These are phyloP conservation scores for Stercorarius parasiticus DNA, from an alignment of 2,113 vertebrate species.

Conservation along the genomic window DNA sequence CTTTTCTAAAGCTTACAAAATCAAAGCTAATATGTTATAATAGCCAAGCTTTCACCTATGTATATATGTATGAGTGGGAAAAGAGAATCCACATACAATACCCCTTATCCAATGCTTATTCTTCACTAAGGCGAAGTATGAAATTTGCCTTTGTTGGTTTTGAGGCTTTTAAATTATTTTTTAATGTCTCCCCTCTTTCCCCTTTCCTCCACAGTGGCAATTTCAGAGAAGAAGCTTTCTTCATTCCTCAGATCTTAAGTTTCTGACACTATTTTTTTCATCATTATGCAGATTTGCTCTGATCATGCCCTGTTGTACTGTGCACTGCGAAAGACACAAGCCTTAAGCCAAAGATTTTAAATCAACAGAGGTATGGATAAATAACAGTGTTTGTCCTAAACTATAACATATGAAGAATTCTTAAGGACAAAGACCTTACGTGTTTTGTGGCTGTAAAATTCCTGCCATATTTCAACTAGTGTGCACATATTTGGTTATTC, in stretches of 20 bases:
- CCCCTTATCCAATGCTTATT: not conserved
- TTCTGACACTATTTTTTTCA: not conserved
- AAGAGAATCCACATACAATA: not conserved
- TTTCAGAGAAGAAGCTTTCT: not conserved
- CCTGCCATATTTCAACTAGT: rapidly evolving
- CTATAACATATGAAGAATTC: not conserved
- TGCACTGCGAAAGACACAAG: not conserved
- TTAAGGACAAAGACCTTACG: not conserved
- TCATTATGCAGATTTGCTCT: not conserved
- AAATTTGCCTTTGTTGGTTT: not conserved
- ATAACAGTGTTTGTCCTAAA: not conserved
- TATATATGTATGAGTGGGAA: not conserved
- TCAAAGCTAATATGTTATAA: not conserved
- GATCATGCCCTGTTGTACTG: not conserved
- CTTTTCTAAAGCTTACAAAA: not conserved
- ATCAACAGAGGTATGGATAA: not conserved
- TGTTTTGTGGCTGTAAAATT: not conserved
- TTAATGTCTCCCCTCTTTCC: not conserved
- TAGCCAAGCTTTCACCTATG: not conserved
- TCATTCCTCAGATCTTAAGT: not conserved
- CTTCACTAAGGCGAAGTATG: not conserved
- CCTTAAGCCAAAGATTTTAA: not conserved
- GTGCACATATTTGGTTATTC: not conserved
- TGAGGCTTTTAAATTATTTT: not conserved
- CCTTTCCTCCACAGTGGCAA: not conserved